Evolutionary conservation across 2,113 vertebrate genomes (phyloP), one percentile per base, ranked within the genome.

Genomic region (Micronisus gabar): DNA sequence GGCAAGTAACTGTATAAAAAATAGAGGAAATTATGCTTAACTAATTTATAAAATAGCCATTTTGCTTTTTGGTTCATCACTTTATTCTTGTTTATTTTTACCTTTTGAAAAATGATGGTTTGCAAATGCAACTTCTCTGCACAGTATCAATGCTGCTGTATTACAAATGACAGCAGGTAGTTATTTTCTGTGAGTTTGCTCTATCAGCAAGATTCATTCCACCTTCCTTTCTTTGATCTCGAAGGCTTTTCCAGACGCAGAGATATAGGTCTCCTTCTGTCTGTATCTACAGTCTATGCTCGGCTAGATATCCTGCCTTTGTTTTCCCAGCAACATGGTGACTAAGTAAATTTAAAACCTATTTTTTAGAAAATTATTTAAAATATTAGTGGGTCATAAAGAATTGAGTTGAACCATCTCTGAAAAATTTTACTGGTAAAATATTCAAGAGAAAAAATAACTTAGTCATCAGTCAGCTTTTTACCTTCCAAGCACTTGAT

Each of bases 31-130:
- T 89, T 94, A 92, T 56, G 50, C 66, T 94, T 58, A 96, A 82
- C 38, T 83, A 78, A 96, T 96, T 95, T 82, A 96, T 88, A 93
- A 94, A 94, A 93, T 88, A 91, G 40, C 56, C 38, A 26, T 80
- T 87, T 94, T 90, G 34, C 23, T 82, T 93, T 88, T 86, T 95
- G 72, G 75, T 91, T 92, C 58, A 72, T 70, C 23, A 78, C 8
- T 88, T 80, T 79, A 65, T 67, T 87, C 40, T 83, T 95, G 43
- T n/a, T 79, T 80, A 55, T 75, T 81, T 80, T 73, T 74, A 66
- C 40, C 11, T 88, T 88, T 71, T 68, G 47, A 96, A 85, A 94
- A 66, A 52, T 13, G 4, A n/a, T 52, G 38, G 11, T 90, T 80
- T 96, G n/a, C 36, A 93, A 62, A 43, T 66, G 58, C 7, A 96